These are phyloP conservation scores for Helogale parvula DNA, from an alignment of 2,113 vertebrate species.

Conservation along the genomic window DNA sequence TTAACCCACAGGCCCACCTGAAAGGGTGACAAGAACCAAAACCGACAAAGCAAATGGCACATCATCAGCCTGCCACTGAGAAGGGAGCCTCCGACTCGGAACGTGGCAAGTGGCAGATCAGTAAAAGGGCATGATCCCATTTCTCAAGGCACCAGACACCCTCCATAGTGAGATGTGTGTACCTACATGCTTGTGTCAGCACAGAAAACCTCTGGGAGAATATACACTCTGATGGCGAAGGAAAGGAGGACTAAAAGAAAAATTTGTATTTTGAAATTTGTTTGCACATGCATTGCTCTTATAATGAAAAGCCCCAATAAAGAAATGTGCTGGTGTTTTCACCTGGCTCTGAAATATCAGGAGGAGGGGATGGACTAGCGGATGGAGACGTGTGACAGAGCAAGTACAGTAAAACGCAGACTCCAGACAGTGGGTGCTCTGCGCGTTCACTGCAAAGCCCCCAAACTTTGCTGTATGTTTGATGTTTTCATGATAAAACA, in stretches of 20 bases:
- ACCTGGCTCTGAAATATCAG: background rate
- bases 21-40: background rate
- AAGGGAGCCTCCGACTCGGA: background rate
- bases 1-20: background rate
- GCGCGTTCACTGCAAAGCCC: background rate
- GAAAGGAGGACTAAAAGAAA: background rate
- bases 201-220: background rate
- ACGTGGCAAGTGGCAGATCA: background rate
- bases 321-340: background rate
- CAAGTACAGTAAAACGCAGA: accelerated
- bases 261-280: background rate
- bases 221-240: background rate
- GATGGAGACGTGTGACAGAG: background rate
- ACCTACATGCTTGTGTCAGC: background rate
- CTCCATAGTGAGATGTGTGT: background rate
- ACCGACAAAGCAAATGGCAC: background rate
- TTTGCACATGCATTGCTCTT: background rate
- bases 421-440: background rate
- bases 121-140: background rate
- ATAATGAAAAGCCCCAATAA: background rate
- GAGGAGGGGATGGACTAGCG: background rate
- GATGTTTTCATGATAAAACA: background rate
- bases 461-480: background rate
- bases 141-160: background rate
- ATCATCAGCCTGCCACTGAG: background rate